Evolutionary conservation across 1,140 invertebrate genomes (phyloP), one percentile per base, ranked within the genome.

Genomic region (Bombus huntii): DNA sequence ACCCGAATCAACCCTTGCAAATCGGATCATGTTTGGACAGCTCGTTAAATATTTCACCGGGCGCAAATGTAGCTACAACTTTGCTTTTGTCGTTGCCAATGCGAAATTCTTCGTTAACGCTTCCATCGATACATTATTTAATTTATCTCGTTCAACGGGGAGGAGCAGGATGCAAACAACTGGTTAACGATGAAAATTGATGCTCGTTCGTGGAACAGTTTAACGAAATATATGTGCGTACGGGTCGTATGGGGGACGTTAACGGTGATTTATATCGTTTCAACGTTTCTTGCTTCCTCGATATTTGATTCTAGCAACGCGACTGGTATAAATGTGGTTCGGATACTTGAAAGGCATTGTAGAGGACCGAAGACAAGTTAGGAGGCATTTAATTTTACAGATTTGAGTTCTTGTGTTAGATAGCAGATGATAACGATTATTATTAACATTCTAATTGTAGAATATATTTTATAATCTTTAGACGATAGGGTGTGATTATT

Each of bases 21-120:
- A 70, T 70, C 65, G 65, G 77, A 78, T 65, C 76, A 42, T 66
- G 65, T 34, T 47, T 47, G 39, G 44, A 71, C 34, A 71, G 9
- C 62, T 71, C 44, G 66, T 81, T 53, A 81, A 81, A 81, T 81
- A 81, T 53, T 81, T 80, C 77, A 80, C 42, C 1, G 31, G 34
- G 3, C 77, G 31, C 25, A n/a, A 68, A 80, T 31, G 37, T 47
- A 28, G 37, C 42, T n/a, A 66, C 62, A 59, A 72, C 28, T 57
- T 81, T 28, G 34, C 70, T 81, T 42, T 81, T 44, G 68, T 62
- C 37, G 5, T 37, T 28, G 47, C 12, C 12, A 34, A 47, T 22
- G 39, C 9, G 59, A 75, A 53, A 66, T 76, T 83, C 59, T 65
- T 76, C 37, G 81, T 66, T 42, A 66, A 83, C 44, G 22, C 18